These are phyloP conservation scores for Sycophila sp. DNA, from an alignment of 1,140 invertebrate species.

Conservation along the genomic window DNA sequence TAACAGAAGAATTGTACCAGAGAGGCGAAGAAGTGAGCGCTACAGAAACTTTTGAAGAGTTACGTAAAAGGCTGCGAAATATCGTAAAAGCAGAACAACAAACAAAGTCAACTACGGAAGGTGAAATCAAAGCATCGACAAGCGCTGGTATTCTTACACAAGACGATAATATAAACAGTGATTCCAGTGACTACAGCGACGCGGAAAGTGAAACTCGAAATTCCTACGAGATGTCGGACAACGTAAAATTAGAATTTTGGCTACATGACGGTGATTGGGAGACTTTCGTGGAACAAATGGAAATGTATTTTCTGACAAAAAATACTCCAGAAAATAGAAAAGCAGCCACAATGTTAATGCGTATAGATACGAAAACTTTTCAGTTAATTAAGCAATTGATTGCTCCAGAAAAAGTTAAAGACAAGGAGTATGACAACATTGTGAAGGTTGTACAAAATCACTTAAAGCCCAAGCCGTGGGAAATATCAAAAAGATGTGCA, in stretches of 20 bases:
- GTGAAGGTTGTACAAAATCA: background rate
- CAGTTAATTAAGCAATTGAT: background rate
- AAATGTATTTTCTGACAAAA: background rate
- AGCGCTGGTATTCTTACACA: background rate
- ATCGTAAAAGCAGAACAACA: background rate
- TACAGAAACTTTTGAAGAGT: background rate
- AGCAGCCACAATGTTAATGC: background rate
- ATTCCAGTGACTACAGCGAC: background rate
- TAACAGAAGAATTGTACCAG: background rate
- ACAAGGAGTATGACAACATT: background rate
- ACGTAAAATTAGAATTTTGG: background rate
- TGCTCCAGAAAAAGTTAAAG: background rate
- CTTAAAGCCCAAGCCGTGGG: background rate
- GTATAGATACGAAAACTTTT: background rate
- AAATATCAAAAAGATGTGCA: conserved; percentile 9
- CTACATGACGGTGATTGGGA: background rate
- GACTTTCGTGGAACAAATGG: background rate
- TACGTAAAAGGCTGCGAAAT: background rate
- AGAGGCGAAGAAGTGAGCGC: background rate
- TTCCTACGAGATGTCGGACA: no score
- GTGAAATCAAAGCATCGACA: no score
- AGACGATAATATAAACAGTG: background rate
- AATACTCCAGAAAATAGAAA: background rate
- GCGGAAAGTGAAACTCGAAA: no score
- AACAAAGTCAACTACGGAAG: no score